Evolutionary conservation across 2,797 vertebrate genomes (phyloP), one percentile per base, ranked within the genome.

Genomic region (Coluber constrictor): DNA sequence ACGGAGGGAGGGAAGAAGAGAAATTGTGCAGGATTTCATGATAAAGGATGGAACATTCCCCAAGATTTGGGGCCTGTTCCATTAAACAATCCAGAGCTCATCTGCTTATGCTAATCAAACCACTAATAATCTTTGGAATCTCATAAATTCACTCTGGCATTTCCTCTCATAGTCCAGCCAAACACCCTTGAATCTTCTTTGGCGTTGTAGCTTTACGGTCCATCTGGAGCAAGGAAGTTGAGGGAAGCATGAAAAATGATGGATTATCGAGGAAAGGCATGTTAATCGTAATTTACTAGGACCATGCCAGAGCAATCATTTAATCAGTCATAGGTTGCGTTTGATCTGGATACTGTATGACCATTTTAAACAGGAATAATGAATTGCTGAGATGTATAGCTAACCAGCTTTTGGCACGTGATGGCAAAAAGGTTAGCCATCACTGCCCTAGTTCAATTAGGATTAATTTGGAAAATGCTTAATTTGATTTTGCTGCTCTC

Each of bases 201-300:
- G 51, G 86, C 63, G 51, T 56, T 23, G 55, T 86, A 27, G 2
- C 89, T 55, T 13, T 51, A 32, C 27, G 7, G 51, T n/a, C 74
- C 92, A 92, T 15, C 86, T 94, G 90, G 87, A 89, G 56, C 70
- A 86, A 59, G 86, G 20, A 91, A 59, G 86, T 86, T 91, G 57
- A 89, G 57, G 20, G 91, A 88, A 74, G 57, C 86, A 57, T 66
- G 89, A 92, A 90, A 70, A 89, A 92, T 91, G 90, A 86, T 91
- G 60, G 60, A 91, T 89, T 86, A 6, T 60, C 37, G 16, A 37
- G 51, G 32, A 86, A 83, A 20, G 59, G 15, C 59, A 70, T n/a
- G 59, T 86, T 86, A 91, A 88, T 89, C 32, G 43, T 66, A 86
- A 87, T 91, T 89, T 20, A 54, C 89, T 47, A 60, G 60, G 70